Conservation (phyloP, 2,888 invertebrate genomes). For the Dioctria rufipes region DNA sequence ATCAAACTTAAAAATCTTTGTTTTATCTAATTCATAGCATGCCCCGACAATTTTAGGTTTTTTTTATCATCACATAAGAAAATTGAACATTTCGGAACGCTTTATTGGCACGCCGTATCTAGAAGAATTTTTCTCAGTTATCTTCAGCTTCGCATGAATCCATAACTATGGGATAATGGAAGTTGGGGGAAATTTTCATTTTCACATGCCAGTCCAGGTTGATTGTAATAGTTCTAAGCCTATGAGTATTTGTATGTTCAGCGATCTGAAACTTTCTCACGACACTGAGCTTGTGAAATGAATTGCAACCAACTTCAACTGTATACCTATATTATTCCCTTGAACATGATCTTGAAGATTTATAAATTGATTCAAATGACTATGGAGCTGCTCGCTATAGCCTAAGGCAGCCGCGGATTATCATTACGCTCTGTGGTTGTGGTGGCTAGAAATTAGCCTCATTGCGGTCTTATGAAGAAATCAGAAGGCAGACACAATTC, state of each 20-base stretch:
- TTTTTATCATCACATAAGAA: too few relatives aligned
- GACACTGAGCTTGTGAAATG: slow-evolving; percentile 31
- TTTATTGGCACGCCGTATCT: neutral
- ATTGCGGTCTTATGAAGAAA: slow-evolving; percentile 19
- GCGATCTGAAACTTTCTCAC: slow-evolving; percentile 39
- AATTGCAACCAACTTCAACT: slow-evolving; percentile 15
- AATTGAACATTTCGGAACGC: neutral
- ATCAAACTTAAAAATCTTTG: too few relatives aligned
- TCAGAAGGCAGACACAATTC: slow-evolving; percentile 21
- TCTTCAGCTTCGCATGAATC: neutral
- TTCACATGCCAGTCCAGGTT: neutral
- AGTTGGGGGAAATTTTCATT: neutral
- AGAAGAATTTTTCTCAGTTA: neutral
- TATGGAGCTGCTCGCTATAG: neutral
- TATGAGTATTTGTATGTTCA: slow-evolving; percentile 5
- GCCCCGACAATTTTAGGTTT: too few relatives aligned
- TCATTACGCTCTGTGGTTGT: slow-evolving; percentile 30
- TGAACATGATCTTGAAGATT: slow-evolving; percentile 45
- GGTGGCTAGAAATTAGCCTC: slow-evolving; percentile 40
- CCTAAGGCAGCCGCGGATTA: slow-evolving; percentile 31
- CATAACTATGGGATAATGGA: neutral
- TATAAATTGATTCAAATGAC: slow-evolving; percentile 40
- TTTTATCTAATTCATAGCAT: too few relatives aligned
- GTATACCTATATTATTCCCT: slow-evolving; percentile 26
- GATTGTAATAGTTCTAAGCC: neutral